Conservation (phyloP, 2,888 invertebrate genomes). For the Calameuta pallipes region DNA sequence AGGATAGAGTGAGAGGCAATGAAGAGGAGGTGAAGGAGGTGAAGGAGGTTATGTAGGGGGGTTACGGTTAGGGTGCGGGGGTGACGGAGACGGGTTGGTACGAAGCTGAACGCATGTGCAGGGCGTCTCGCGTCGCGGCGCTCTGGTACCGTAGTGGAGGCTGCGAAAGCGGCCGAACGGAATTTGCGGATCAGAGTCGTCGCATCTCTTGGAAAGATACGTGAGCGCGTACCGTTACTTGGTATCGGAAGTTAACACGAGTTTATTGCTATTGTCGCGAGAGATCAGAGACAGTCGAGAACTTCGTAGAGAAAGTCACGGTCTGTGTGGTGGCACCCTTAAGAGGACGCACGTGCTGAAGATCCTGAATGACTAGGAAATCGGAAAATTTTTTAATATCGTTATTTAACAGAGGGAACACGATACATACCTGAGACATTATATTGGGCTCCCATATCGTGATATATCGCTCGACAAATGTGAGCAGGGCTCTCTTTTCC, state of each 20-base stretch:
- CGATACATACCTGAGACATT: not conserved
- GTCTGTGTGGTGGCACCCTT: not conserved
- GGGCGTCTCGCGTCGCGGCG: conserved; percentile 63
- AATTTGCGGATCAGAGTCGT: conserved; percentile 65
- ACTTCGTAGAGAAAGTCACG: not conserved
- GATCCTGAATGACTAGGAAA: not conserved
- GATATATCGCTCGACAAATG: not conserved
- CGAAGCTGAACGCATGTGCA: conserved; percentile 65
- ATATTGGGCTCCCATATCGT: not conserved
- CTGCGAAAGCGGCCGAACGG: conserved; percentile 60
- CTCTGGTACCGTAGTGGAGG: conserved; percentile 61
- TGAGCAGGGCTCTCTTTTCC: not conserved
- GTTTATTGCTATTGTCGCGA: not conserved
- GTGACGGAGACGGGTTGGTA: conserved; percentile 38
- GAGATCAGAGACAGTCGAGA: not conserved
- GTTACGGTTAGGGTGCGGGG: conserved; percentile 28
- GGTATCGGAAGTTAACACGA: not conserved
- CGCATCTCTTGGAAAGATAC: conserved; percentile 61
- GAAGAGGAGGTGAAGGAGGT: conserved; percentile 14
- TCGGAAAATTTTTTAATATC: not conserved
- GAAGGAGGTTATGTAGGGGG: conserved; percentile 33
- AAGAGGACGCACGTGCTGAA: not conserved
- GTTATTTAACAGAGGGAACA: not conserved
- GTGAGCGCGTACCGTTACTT: conserved; percentile 24
- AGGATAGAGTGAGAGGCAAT: conserved; percentile 1